These are phyloP conservation scores for Antennarius maculatus DNA, from an alignment of 2,797 vertebrate genomes.

Conservation along the genomic window DNA sequence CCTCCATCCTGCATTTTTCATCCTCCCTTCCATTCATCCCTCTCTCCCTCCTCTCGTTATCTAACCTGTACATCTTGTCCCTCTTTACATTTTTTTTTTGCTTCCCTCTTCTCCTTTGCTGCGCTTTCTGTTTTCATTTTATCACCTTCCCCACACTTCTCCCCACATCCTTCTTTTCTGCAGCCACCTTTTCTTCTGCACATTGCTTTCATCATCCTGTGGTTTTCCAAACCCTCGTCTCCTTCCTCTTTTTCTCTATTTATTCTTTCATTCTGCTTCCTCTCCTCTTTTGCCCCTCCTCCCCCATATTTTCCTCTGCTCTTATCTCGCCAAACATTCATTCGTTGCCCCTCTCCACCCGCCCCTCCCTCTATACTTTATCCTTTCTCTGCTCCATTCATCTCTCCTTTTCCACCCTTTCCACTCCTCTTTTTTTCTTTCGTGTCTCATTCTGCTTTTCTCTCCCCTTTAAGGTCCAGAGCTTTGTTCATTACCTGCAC, in stretches of 20 bases:
- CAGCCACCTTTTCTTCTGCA: neutral
- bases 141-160: neutral
- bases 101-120: neutral
- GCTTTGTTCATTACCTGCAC: slow-evolving; percentile 62
- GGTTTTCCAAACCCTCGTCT: slow-evolving; percentile 5
- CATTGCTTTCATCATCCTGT: slow-evolving; percentile 3
- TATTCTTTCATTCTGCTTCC: neutral
- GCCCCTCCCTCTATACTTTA: slow-evolving; percentile 1
- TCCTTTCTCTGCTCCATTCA: neutral
- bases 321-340: slow-evolving; percentile 34
- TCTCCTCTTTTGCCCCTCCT: neutral
- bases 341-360: neutral
- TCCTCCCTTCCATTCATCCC: neutral
- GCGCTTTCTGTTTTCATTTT: slow-evolving; percentile 1
- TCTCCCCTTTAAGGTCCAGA: slow-evolving; percentile 14
- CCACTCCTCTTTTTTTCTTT: neutral
- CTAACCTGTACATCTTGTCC: neutral
- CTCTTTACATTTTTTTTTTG: neutral
- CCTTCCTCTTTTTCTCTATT: neutral
- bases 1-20: neutral
- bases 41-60: slow-evolving; percentile 1
- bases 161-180: neutral
- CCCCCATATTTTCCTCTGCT: slow-evolving; percentile 16
- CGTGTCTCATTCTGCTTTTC: neutral
- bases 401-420: slow-evolving; percentile 14